Percentiles rank a stretch among this genome's conserved stretches.
Evolutionary conservation across 2,797 vertebrate genomes (phyloP).

Genomic region (Yasuhikotakia modesta): DNA sequence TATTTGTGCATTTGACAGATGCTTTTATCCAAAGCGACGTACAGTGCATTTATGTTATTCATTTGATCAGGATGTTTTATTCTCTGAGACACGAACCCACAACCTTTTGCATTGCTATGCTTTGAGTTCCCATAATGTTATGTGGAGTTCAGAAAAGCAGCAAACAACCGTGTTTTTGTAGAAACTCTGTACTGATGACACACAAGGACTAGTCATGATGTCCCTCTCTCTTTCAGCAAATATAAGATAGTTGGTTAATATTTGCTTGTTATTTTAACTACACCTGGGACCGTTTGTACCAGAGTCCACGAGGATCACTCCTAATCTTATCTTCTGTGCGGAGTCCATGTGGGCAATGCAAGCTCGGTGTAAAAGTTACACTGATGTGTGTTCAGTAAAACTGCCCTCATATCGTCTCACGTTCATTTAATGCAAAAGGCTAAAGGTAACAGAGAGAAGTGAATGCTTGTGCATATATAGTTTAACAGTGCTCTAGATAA

Average conservation of each 20-base stretch:
- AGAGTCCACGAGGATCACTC: slow-evolving; percentile 48
- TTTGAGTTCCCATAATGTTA: not conserved
- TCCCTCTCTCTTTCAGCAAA: not conserved
- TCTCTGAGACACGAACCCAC: no score
- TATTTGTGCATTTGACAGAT: no score
- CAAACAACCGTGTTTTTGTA: not conserved
- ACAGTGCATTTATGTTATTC: no score
- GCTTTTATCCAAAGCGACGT: no score
- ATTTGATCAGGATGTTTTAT: no score
- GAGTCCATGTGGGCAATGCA: slow-evolving; percentile 71
- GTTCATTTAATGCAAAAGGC: not conserved
- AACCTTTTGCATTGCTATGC: no score
- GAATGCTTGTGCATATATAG: not conserved
- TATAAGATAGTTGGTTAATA: slow-evolving; percentile 27
- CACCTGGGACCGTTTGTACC: slow-evolving; percentile 54
- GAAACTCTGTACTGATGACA: not conserved
- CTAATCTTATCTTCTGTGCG: slow-evolving; percentile 81
- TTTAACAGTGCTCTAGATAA: not conserved
- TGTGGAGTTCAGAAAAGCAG: not conserved
- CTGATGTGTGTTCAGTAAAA: slow-evolving; percentile 41
- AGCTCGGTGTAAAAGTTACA: slow-evolving; percentile 64
- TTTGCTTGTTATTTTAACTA: slow-evolving; percentile 48
- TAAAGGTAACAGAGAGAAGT: not conserved
- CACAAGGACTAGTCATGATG: slow-evolving; percentile 7
- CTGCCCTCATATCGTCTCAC: slow-evolving; percentile 8